phyloP scores from a whole-genome alignment of 2,888 invertebrate species.

The Cacoxenus indagator region DNA sequence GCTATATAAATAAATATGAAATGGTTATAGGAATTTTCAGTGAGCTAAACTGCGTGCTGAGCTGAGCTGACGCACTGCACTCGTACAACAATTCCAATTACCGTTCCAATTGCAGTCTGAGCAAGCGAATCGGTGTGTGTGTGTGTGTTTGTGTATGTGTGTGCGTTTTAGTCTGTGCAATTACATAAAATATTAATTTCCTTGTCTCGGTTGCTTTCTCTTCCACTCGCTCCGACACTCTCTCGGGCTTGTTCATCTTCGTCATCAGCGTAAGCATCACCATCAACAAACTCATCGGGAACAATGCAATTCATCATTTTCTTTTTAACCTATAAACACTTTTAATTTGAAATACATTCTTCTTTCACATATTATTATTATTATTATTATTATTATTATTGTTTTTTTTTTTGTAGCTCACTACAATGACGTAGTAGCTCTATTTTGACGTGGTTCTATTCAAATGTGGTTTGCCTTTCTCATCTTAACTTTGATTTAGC shows the following conservation, averaged over 20 bases:
- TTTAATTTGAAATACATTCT: too few relatives aligned
- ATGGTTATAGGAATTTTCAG: neutral
- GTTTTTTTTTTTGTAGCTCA: too few relatives aligned
- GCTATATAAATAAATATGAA: constrained; percentile 1
- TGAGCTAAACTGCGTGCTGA: neutral
- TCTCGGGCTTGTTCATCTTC: too few relatives aligned
- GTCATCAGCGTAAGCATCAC: too few relatives aligned
- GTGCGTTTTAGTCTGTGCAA: neutral
- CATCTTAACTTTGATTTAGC: constrained; percentile 44
- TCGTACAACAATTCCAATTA: neutral
- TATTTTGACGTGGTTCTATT: neutral
- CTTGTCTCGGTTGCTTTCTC: neutral
- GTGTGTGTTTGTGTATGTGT: neutral
- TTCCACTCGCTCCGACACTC: too few relatives aligned
- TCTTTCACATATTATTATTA: too few relatives aligned
- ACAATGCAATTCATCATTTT: too few relatives aligned
- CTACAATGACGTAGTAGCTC: neutral
- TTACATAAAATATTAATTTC: neutral
- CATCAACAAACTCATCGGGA: too few relatives aligned
- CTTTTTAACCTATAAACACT: too few relatives aligned
- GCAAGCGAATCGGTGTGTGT: neutral
- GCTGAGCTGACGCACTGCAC: neutral
- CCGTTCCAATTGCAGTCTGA: neutral
- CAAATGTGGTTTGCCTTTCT: constrained; percentile 9
- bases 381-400: too few relatives aligned